These are phyloP conservation scores for Pangasianodon hypophthalmus DNA, from an alignment of 2,113 vertebrate genomes.

Conservation along the genomic window DNA sequence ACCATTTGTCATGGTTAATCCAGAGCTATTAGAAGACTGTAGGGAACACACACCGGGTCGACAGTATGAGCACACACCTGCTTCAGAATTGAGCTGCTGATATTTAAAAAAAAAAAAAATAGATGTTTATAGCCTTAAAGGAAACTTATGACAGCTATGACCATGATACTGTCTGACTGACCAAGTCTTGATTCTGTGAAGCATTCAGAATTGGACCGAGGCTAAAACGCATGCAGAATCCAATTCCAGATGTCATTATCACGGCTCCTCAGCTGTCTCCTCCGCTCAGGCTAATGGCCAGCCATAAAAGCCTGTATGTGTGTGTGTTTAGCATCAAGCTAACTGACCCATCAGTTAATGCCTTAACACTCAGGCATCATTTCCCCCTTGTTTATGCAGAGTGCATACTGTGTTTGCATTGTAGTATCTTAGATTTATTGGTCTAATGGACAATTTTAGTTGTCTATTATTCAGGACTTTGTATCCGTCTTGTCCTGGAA, in stretches of 20 bases:
- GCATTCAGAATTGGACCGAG: conserved; percentile 26
- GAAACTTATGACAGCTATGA: not conserved
- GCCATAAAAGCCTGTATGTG: conserved; percentile 40
- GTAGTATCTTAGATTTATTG: conserved; percentile 7
- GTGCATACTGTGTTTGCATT: not conserved
- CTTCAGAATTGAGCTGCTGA: not conserved
- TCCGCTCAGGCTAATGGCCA: conserved; percentile 33
- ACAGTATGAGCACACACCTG: not conserved
- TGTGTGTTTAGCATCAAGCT: conserved; percentile 10
- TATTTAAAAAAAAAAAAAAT: not conserved
- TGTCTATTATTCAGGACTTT: conserved; percentile 18
- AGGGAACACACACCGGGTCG: not conserved
- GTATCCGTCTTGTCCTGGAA: not conserved
- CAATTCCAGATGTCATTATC: conserved; percentile 49
- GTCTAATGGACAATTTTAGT: conserved; percentile 26
- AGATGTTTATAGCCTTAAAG: not conserved
- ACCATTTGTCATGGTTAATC: conserved; percentile 64
- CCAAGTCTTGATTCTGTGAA: not conserved
- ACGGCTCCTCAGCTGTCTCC: conserved; percentile 34
- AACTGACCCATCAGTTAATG: conserved; percentile 16
- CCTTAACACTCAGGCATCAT: conserved; percentile 26
- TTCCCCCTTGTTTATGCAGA: not conserved
- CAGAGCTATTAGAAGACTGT: conserved; percentile 57
- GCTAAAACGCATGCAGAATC: conserved; percentile 51
- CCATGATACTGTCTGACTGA: conserved; percentile 6